Evolutionary conservation across 2,113 vertebrate genomes (phyloP), one percentile per base, ranked within the genome.

Genomic region (Larimichthys polyactis): DNA sequence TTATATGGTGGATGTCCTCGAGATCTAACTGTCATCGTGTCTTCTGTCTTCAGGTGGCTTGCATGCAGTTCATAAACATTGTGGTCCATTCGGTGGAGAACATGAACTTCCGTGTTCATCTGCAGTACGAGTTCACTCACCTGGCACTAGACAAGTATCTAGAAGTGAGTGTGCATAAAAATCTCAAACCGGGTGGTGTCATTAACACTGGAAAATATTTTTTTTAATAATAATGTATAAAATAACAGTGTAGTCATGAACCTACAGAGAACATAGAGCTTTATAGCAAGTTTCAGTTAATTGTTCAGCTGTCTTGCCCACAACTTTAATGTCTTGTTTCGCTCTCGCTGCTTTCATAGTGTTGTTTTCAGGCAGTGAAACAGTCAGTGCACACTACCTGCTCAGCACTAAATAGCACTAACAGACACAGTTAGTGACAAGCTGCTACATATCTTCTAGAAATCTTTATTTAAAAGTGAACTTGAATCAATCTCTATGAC

Each of bases 1-100:
- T 49, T 55, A 48, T 46, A 11, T 19, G 22, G 2, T 10, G 55
- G 43, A 10, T 24, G 10, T 22, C 19, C 55, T 40, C 17, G 0
- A 0, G 29, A 51, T 27, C 36, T 36, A 57, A 62, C 32, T 24
- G 4, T 15, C 24, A 29, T 24, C 2, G 65, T 8, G 54, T 79
- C 2, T 40, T 79, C 2, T 36, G 15, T 86, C 46, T 4, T 0
- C 90, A 99, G 98, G 98, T 99, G 86, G 98, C 98, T 74, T 99
- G 97, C 91, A 99, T 99, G 98, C 98, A 99, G 80, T 99, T 99
- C 93, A 99, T 99, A 89, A 99, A 99, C 94, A 99, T 99, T 0
- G 98, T 99, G 90, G 98, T 99, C 3, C 98, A 99, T 87, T 99
- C 98, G 0, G 98, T 99, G 95, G 97, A 99, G 93, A 97, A 99